These are phyloP conservation scores for Cnemophilus loriae DNA, from an alignment of 2,113 vertebrate species.

Conservation along the genomic window DNA sequence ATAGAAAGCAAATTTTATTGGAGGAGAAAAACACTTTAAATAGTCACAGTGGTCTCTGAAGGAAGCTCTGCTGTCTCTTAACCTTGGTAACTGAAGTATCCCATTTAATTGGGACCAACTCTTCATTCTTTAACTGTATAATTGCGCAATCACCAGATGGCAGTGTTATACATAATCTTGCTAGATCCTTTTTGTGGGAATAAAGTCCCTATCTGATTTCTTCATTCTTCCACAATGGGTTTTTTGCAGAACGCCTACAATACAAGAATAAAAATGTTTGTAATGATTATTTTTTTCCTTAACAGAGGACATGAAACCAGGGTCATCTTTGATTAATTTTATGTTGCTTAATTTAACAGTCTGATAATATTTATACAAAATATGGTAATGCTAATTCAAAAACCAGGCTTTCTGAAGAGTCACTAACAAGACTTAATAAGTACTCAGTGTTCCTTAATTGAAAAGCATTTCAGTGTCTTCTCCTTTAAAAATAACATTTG, in stretches of 20 bases:
- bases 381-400: neutral
- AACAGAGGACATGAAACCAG: neutral
- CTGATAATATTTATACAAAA: neutral
- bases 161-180: neutral
- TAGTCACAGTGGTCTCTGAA: neutral
- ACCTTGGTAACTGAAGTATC: neutral
- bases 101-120: neutral
- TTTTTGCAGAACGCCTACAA: neutral
- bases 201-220: neutral
- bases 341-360: neutral
- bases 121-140: neutral
- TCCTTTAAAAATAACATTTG: neutral
- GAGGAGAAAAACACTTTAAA: neutral
- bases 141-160: slow-evolving; percentile 38
- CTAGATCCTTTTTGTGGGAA: neutral
- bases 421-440: neutral
- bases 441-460: neutral
- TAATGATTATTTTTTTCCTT: neutral
- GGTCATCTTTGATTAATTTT: neutral
- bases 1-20: neutral
- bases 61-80: neutral
- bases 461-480: neutral
- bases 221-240: neutral
- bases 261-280: neutral
- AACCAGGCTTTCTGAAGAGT: neutral